Percentiles rank a stretch among this genome's conserved stretches.
These are phyloP conservation scores for Charanyca ferruginea DNA, from an alignment of 2,888 invertebrate species.

Conservation along the genomic window DNA sequence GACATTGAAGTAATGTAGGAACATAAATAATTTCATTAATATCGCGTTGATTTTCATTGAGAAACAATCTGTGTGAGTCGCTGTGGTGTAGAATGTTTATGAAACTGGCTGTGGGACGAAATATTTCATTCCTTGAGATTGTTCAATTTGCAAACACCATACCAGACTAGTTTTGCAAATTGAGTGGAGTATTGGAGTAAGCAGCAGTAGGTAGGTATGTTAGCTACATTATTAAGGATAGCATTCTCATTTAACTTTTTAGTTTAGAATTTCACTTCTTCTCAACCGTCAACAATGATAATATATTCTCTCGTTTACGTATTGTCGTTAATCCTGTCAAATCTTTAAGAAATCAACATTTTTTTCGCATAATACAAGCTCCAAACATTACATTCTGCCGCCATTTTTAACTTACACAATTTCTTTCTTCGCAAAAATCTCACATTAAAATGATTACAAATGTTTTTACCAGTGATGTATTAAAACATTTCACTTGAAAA, in stretches of 20 bases:
- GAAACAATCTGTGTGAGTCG: not conserved
- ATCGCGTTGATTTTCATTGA: not conserved
- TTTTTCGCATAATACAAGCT: constrained; percentile 25
- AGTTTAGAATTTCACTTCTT: not conserved
- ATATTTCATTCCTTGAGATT: not conserved
- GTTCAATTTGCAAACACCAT: not conserved
- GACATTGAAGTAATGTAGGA: constrained; percentile 36
- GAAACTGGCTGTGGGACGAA: not conserved
- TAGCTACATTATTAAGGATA: too few species aligned
- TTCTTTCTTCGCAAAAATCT: constrained; percentile 59
- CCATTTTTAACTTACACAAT: constrained; percentile 27
- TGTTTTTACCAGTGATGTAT: constrained; percentile 50
- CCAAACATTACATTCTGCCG: constrained; percentile 4
- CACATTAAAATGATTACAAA: constrained; percentile 59
- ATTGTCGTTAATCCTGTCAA: constrained; percentile 5
- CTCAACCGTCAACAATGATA: not conserved
- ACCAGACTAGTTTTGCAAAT: not conserved
- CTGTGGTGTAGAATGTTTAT: not conserved
- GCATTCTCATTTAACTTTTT: not conserved
- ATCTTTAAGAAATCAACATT: constrained; percentile 19
- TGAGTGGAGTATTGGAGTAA: not conserved
- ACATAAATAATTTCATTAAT: not conserved
- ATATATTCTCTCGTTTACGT: too few species aligned
- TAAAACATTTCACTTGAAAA: constrained; percentile 68
- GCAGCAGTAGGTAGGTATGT: too few species aligned